A percentile compares a stretch with the other conserved stretches of the same genome.
Evolutionary conservation across 1,140 invertebrate genomes (phyloP).

Genomic region (Homarus americanus): DNA sequence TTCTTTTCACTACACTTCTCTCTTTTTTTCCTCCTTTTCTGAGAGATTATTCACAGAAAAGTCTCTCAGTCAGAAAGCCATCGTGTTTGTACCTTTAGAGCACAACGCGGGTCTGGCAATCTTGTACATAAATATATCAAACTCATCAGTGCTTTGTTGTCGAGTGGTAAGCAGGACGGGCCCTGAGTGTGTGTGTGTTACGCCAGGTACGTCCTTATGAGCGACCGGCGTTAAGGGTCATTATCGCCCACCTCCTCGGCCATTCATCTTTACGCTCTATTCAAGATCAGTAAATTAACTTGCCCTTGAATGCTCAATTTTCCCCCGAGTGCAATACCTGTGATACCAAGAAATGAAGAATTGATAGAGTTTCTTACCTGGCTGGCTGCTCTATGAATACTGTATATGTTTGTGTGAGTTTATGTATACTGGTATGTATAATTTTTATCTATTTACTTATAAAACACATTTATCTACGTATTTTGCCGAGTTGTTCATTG

Average conservation of each 20-base stretch:
- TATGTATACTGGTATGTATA: no score
- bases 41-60: not conserved
- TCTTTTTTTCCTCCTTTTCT: not conserved
- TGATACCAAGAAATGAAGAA: conserved; percentile 13
- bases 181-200: not conserved
- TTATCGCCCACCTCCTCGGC: conserved; percentile 16
- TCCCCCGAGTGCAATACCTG: conserved; percentile 40
- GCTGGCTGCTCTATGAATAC: no score
- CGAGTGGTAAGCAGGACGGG: not conserved
- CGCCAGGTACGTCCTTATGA: not conserved
- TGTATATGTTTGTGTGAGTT: not conserved
- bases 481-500: no score
- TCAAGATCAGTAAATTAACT: conserved; percentile 60
- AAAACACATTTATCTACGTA: no score
- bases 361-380: not conserved
- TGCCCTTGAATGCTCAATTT: conserved; percentile 54
- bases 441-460: no score
- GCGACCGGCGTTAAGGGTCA: not conserved
- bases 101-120: conserved; percentile 4
- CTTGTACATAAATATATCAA: conserved; percentile 52
- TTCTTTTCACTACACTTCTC: not conserved
- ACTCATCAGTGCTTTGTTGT: conserved; percentile 55
- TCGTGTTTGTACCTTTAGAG: not conserved
- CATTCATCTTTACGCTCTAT: conserved; percentile 57
- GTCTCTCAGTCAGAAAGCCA: not conserved